Conservation (phyloP, 2,888 invertebrate species). For the Hermaeophaga mercurialis region DNA sequence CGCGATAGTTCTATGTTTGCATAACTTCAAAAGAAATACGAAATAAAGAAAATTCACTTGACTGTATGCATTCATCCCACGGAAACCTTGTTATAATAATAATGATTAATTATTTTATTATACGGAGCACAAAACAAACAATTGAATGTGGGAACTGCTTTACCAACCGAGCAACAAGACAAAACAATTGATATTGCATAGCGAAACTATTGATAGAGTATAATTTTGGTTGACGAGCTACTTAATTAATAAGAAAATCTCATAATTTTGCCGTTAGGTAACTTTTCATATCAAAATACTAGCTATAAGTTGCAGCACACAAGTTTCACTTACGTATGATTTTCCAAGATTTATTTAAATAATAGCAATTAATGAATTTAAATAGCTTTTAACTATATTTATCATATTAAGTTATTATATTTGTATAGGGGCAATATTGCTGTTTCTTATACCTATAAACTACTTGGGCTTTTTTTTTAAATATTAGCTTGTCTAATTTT, state of each 20-base stretch:
- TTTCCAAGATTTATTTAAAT: too few species aligned
- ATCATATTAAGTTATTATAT: too few species aligned
- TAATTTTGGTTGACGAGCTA: neutral
- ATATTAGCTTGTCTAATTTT: too few species aligned
- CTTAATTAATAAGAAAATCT: neutral
- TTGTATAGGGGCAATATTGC: too few species aligned
- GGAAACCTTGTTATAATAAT: slow-evolving; percentile 26
- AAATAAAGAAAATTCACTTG: slow-evolving; percentile 2
- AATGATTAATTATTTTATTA: slow-evolving; percentile 34
- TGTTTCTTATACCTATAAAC: too few species aligned
- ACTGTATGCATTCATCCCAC: slow-evolving; percentile 21
- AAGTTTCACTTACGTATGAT: too few species aligned
- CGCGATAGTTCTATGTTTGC: neutral
- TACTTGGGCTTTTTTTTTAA: too few species aligned
- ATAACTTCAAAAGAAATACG: neutral
- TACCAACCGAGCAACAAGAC: neutral
- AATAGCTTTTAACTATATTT: too few species aligned
- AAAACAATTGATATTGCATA: slow-evolving; percentile 11
- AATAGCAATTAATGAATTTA: too few species aligned
- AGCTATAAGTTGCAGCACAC: too few species aligned
- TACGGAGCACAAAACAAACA: slow-evolving; percentile 18
- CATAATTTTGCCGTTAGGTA: neutral
- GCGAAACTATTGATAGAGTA: slow-evolving; percentile 2
- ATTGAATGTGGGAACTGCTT: slow-evolving; percentile 22
- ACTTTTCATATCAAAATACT: too few species aligned